Conservation (phyloP, 2,113 vertebrate genomes). For the Cromileptes altivelis region DNA sequence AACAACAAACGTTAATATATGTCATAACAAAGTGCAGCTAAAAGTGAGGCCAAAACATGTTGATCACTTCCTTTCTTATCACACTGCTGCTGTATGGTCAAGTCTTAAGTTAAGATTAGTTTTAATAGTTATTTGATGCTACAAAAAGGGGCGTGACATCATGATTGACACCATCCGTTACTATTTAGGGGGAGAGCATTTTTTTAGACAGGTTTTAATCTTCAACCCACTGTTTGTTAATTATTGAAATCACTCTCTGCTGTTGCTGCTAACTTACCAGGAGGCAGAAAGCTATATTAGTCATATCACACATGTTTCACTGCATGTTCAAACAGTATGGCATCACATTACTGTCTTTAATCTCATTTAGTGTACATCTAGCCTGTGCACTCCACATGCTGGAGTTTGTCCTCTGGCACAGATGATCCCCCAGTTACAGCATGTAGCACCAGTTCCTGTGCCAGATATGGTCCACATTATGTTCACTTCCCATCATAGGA, state of each 20-base stretch:
- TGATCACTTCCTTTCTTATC: too few relatives aligned
- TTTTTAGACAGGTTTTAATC: background rate
- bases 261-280: background rate
- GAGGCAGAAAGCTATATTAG: background rate
- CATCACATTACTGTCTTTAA: background rate
- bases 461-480: constrained; percentile 2
- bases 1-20: too few relatives aligned
- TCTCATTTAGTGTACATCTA: background rate
- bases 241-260: background rate
- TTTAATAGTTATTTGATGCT: too few relatives aligned
- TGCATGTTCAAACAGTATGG: background rate
- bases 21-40: too few relatives aligned
- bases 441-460: background rate
- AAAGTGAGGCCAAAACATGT: too few relatives aligned
- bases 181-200: background rate
- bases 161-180: too few relatives aligned
- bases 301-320: background rate
- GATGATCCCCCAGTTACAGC: background rate
- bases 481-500: background rate
- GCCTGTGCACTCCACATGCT: background rate
- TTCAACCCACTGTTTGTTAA: background rate
- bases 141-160: too few relatives aligned
- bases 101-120: too few relatives aligned
- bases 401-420: background rate
- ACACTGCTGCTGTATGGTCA: too few relatives aligned